Percentiles rank a stretch among this genome's conserved stretches.
Evolutionary conservation across 2,113 vertebrate genomes (phyloP).

Genomic region (Forbesichthys agassizii): DNA sequence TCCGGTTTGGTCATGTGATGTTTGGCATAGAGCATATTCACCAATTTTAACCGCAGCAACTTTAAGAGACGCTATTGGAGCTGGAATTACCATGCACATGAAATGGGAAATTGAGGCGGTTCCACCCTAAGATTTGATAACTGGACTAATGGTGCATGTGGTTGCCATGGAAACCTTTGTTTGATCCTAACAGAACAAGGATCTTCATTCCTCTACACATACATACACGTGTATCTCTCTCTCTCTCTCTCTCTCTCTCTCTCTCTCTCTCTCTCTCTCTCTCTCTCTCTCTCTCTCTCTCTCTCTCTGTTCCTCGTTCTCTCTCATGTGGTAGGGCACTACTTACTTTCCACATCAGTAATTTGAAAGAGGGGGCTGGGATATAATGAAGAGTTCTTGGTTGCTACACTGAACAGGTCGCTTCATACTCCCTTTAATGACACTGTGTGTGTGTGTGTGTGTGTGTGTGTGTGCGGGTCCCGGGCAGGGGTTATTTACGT

Average conservation of each 20-base stretch:
- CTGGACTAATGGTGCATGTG: slow-evolving; percentile 59
- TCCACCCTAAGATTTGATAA: slow-evolving; percentile 64
- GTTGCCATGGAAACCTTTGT: slow-evolving; percentile 75
- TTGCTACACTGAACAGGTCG: slow-evolving; percentile 32
- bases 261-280: neutral
- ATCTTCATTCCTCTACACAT: slow-evolving; percentile 58
- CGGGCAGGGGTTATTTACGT: slow-evolving; percentile 22
- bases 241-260: neutral
- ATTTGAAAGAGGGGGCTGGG: slow-evolving; percentile 62
- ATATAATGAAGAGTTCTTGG: slow-evolving; percentile 70
- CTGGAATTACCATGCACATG: slow-evolving; percentile 17
- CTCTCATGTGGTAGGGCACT: slow-evolving; percentile 21
- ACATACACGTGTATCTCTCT: neutral
- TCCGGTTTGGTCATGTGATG: too few species aligned
- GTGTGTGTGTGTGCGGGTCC: too few species aligned
- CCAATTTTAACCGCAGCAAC: too few species aligned
- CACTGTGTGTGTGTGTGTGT: slow-evolving; percentile 5
- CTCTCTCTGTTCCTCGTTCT: slow-evolving; percentile 6
- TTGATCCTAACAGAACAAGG: slow-evolving; percentile 58
- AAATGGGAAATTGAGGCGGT: slow-evolving; percentile 48
- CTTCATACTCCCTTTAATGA: slow-evolving; percentile 49
- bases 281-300: neutral
- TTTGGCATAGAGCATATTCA: too few species aligned
- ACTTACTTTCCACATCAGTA: slow-evolving; percentile 56
- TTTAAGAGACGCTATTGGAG: too few species aligned